Evolutionary conservation across 2,113 vertebrate genomes (phyloP).

Genomic region (Pterophyllum scalare): DNA sequence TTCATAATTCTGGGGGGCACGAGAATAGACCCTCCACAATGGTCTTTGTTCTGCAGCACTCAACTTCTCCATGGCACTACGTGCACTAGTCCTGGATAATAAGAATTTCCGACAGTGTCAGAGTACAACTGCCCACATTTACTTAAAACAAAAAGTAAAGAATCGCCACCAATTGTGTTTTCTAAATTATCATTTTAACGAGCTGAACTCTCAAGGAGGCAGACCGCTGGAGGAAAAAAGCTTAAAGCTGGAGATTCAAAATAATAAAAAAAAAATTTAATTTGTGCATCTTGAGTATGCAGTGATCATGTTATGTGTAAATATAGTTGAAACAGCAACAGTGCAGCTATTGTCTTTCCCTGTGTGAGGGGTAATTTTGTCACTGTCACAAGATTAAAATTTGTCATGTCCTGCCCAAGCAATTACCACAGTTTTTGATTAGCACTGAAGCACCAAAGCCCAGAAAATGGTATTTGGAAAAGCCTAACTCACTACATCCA

Average conservation of each 20-base stretch:
- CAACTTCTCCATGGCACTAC: background rate
- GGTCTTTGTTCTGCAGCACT: background rate
- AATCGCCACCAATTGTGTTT: background rate
- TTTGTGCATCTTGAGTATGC: background rate
- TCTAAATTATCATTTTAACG: too few relatives aligned
- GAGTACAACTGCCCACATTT: fast-evolving
- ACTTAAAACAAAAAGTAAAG: background rate
- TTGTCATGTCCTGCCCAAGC: fast-evolving
- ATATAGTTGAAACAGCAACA: background rate
- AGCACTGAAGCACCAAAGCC: background rate
- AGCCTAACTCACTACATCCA: background rate
- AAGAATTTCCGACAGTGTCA: background rate
- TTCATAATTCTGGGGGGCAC: background rate
- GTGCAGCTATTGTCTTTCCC: background rate
- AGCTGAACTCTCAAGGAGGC: background rate
- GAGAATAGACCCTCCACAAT: background rate
- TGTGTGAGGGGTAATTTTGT: background rate
- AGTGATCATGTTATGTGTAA: fast-evolving
- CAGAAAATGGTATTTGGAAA: background rate
- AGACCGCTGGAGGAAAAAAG: background rate
- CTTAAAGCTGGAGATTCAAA: background rate
- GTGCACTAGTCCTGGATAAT: background rate
- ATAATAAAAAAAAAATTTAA: background rate
- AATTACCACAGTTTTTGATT: background rate
- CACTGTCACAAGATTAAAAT: background rate